phyloP scores from a whole-genome alignment of 1,140 invertebrate genomes.

The Aphidius ervi region DNA sequence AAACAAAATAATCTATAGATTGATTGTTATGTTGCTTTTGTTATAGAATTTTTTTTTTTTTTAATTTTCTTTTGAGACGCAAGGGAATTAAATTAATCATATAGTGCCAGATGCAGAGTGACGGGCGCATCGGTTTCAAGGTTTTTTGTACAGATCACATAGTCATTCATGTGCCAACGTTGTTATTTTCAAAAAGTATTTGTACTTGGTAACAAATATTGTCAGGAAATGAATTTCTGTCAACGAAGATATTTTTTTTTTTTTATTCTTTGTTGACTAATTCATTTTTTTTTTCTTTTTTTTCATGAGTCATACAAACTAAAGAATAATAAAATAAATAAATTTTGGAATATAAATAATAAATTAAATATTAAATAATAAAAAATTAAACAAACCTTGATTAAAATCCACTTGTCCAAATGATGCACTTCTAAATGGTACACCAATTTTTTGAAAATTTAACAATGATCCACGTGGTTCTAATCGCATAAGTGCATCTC shows the following conservation, averaged over 20 bases:
- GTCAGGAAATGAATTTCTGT: conserved; percentile 11
- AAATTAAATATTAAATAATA: neutral
- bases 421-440: conserved; percentile 72
- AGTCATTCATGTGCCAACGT: conserved; percentile 19
- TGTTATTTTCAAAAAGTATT: conserved; percentile 22
- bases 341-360: neutral
- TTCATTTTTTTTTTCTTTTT: neutral
- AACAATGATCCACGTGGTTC: conserved; percentile 48
- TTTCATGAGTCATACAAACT: no score
- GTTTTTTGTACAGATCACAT: conserved; percentile 8
- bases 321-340: conserved; percentile 1
- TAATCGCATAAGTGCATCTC: conserved; percentile 37
- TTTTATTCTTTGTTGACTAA: neutral
- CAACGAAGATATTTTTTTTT: neutral
- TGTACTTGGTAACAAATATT: conserved; percentile 7
- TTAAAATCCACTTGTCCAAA: conserved; percentile 76
- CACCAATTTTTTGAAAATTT: conserved; percentile 31
- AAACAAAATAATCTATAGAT: no score
- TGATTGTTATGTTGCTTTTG: no score
- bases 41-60: no score
- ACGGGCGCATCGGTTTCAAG: conserved; percentile 24
- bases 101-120: conserved; percentile 13
- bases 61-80: no score
- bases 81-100: conserved; percentile 2
- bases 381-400: conserved; percentile 35